A percentile compares a stretch with the other conserved stretches of the same genome.
These are phyloP conservation scores for Erebia epiphron DNA, from an alignment of 2,888 invertebrate species.

Conservation along the genomic window DNA sequence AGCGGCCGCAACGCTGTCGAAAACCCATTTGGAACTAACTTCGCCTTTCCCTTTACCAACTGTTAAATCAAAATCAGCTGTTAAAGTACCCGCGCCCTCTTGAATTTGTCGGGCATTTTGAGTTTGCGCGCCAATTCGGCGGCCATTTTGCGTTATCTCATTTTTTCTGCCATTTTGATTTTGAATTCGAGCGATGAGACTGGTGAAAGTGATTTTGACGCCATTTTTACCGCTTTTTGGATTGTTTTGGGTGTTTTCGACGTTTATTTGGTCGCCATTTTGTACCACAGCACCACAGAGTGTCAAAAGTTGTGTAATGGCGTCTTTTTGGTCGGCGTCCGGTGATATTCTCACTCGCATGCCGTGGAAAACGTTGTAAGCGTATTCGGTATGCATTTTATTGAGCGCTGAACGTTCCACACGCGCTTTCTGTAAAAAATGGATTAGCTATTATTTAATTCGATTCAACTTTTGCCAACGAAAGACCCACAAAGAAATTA, in stretches of 20 bases:
- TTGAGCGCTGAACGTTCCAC: slow-evolving; percentile 63
- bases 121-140: slow-evolving; percentile 20
- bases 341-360: slow-evolving; percentile 55
- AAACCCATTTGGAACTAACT: slow-evolving; percentile 69
- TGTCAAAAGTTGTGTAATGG: slow-evolving; percentile 53
- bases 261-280: slow-evolving; percentile 28
- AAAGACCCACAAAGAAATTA: no score
- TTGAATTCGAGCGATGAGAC: not conserved
- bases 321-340: slow-evolving; percentile 55
- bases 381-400: slow-evolving; percentile 58
- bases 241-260: not conserved
- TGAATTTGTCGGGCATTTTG: slow-evolving; percentile 41
- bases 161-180: slow-evolving; percentile 41
- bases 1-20: slow-evolving; percentile 66
- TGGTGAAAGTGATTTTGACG: slow-evolving; percentile 20
- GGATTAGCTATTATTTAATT: not conserved
- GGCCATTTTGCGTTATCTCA: slow-evolving; percentile 39
- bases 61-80: slow-evolving; percentile 50
- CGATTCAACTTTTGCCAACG: no score
- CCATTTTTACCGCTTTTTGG: slow-evolving; percentile 37
- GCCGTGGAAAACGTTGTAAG: slow-evolving; percentile 67
- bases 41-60: slow-evolving; percentile 55
- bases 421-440: slow-evolving; percentile 64
- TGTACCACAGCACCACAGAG: slow-evolving; percentile 62
- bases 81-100: slow-evolving; percentile 39